Percentiles rank a stretch among this genome's conserved stretches.
Conservation (phyloP, 2,888 invertebrate species). For the Lottia scabra region DNA sequence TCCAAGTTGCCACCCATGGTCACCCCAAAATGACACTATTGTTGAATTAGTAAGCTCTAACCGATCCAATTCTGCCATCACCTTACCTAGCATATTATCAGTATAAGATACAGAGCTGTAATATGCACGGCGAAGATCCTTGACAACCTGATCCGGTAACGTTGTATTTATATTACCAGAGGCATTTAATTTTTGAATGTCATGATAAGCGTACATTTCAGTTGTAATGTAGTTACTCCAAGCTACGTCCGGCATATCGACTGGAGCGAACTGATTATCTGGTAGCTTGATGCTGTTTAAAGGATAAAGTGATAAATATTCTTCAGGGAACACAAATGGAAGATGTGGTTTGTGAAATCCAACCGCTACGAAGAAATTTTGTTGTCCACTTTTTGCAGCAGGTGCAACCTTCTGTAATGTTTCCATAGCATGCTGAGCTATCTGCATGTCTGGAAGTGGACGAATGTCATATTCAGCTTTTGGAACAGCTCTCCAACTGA, state of each 20-base stretch:
- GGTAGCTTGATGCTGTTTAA: constrained; percentile 17
- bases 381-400: constrained; percentile 15
- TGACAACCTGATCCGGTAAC: constrained; percentile 23
- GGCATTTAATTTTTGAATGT: constrained; percentile 20
- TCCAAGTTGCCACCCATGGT: constrained; percentile 45
- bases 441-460: constrained; percentile 30
- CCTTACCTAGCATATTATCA: constrained; percentile 37
- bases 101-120: constrained; percentile 34
- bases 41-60: constrained; percentile 34
- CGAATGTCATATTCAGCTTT: constrained; percentile 15
- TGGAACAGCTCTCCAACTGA: constrained; percentile 31
- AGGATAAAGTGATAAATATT: constrained; percentile 29
- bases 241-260: constrained; percentile 12
- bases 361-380: constrained; percentile 42
- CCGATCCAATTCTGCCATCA: constrained; percentile 33
- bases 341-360: constrained; percentile 42
- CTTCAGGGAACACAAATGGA: constrained; percentile 37
- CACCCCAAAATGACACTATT: constrained; percentile 38
- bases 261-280: constrained; percentile 12
- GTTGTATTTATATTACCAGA: constrained; percentile 24
- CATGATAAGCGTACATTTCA: constrained; percentile 17
- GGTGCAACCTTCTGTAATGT: constrained; percentile 25
- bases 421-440: constrained; percentile 30
- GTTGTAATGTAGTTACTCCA: constrained; percentile 7
- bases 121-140: constrained; percentile 37